Evolutionary conservation across 1,140 invertebrate genomes (phyloP).

Genomic region (Trichonephila clavipes): DNA sequence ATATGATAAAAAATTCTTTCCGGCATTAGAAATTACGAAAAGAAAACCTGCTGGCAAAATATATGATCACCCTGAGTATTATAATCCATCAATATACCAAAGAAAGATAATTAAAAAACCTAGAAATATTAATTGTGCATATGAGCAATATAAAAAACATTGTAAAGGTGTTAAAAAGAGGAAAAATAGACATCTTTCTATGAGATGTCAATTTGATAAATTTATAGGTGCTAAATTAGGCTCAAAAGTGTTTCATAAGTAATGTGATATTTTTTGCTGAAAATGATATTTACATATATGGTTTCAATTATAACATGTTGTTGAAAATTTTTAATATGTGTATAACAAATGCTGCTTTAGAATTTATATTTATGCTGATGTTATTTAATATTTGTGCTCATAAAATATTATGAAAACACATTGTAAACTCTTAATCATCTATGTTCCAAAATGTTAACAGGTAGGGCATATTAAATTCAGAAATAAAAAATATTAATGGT

Average conservation of each 20-base stretch:
- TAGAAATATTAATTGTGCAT: neutral
- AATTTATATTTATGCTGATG: no score
- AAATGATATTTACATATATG: no score
- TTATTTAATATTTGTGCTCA: no score
- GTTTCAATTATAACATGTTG: no score
- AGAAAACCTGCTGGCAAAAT: neutral
- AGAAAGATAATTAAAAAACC: neutral
- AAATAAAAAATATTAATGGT: no score
- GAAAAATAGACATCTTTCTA: slow-evolving; percentile 14
- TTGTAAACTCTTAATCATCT: no score
- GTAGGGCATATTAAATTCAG: no score
- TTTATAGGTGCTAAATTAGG: neutral
- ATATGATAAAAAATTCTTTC: slow-evolving; percentile 88
- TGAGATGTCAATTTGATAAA: slow-evolving; percentile 28
- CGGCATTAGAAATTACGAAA: neutral
- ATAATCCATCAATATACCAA: slow-evolving; percentile 5
- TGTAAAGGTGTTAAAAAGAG: slow-evolving; percentile 18
- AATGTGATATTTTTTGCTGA: neutral
- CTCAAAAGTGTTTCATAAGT: neutral
- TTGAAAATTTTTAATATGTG: no score
- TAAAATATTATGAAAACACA: no score
- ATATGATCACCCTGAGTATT: slow-evolving; percentile 53
- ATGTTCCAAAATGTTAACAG: no score
- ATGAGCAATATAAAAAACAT: slow-evolving; percentile 49
- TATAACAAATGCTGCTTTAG: no score